Evolutionary conservation across 2,113 vertebrate genomes (phyloP).

Genomic region (Oncorhynchus clarkii): DNA sequence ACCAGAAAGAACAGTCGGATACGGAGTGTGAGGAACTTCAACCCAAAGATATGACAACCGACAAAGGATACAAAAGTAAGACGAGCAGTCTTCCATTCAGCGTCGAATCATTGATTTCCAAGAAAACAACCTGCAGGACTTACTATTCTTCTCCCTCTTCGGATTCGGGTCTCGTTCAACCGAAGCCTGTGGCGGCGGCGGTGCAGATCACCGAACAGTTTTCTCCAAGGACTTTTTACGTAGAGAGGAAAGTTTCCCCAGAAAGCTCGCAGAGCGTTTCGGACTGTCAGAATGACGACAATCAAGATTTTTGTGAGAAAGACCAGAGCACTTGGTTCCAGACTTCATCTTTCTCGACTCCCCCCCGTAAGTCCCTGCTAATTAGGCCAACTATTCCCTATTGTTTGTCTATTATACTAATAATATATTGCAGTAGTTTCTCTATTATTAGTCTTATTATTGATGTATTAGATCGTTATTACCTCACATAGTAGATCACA

Average conservation of each 20-base stretch:
- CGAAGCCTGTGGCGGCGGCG: slow-evolving; percentile 38
- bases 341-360: slow-evolving; percentile 65
- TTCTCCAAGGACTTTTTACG: slow-evolving; percentile 69
- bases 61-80: slow-evolving; percentile 68
- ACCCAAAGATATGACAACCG: slow-evolving; percentile 64
- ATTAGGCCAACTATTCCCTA: background rate
- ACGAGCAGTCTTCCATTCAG: slow-evolving; percentile 75
- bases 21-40: slow-evolving; percentile 64
- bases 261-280: slow-evolving; percentile 62
- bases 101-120: slow-evolving; percentile 81
- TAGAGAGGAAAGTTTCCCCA: slow-evolving; percentile 56
- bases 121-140: slow-evolving; percentile 70
- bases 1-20: slow-evolving; percentile 63
- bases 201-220: slow-evolving; percentile 45
- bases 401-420: too few species aligned
- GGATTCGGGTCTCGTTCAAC: slow-evolving; percentile 45
- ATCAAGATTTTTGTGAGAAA: slow-evolving; percentile 66
- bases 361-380: slow-evolving; percentile 70
- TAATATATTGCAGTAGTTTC: too few species aligned
- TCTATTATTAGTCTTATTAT: too few species aligned
- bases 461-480: too few species aligned
- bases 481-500: too few species aligned
- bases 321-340: slow-evolving; percentile 73
- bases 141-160: slow-evolving; percentile 51
- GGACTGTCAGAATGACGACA: slow-evolving; percentile 58